These are phyloP conservation scores for Tragelaphus imberbis DNA, from an alignment of 2,113 vertebrate genomes.

Conservation along the genomic window DNA sequence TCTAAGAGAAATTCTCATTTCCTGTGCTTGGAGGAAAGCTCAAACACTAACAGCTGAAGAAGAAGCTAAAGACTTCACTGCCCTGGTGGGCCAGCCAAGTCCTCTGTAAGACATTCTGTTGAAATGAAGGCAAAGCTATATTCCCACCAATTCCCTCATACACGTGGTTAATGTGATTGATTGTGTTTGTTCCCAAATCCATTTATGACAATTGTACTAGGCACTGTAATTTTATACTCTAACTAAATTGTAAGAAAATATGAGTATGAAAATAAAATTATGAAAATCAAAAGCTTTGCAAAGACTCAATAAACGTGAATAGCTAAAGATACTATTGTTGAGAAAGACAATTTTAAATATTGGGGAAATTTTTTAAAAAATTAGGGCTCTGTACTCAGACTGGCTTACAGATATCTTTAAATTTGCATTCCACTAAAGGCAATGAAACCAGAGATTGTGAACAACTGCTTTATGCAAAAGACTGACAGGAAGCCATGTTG, in stretches of 20 bases:
- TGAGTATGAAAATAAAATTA: not conserved
- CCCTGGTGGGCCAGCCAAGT: not conserved
- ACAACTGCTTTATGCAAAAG: not conserved
- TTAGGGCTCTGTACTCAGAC: not conserved
- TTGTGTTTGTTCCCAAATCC: not conserved
- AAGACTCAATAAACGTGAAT: not conserved
- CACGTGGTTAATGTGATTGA: fast-evolving
- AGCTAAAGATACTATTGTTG: not conserved
- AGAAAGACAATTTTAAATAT: not conserved
- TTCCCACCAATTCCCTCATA: not conserved
- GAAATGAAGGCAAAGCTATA: not conserved
- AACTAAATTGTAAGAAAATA: not conserved
- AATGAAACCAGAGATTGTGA: not conserved
- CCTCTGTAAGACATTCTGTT: not conserved
- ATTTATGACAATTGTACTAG: not conserved
- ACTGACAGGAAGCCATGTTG: not conserved
- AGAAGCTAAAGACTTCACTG: not conserved
- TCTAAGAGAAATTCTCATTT: not conserved
- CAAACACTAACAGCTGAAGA: not conserved
- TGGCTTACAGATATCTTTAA: not conserved
- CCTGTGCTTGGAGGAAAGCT: not conserved
- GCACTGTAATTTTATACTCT: not conserved
- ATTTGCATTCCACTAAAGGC: not conserved
- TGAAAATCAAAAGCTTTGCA: not conserved
- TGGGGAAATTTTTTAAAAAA: not conserved